phyloP scores from a whole-genome alignment of 2,888 invertebrate genomes.

The Ommatoiulus sabulosus region DNA sequence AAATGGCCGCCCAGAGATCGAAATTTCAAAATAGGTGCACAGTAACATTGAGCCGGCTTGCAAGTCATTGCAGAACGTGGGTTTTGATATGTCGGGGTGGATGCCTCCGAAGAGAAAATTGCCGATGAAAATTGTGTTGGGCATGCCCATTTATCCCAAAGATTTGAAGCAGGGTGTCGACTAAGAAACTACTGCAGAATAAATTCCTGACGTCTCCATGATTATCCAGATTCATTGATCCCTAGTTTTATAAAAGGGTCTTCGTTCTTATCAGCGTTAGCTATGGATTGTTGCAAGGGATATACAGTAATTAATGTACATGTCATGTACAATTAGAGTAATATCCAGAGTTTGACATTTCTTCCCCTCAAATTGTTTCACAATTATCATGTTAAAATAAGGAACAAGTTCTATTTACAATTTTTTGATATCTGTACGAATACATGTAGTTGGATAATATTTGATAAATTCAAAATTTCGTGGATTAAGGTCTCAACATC shows the following conservation, averaged over 20 bases:
- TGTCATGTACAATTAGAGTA: too few species aligned
- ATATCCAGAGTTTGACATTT: too few species aligned
- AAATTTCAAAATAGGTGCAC: conserved; percentile 15
- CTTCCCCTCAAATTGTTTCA: too few species aligned
- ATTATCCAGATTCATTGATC: background rate
- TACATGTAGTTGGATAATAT: too few species aligned
- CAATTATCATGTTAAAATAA: too few species aligned
- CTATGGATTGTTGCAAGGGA: too few species aligned
- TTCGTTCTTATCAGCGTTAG: background rate
- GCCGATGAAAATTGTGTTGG: conserved; percentile 23
- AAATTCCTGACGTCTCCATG: background rate
- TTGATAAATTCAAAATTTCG: too few species aligned
- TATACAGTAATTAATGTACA: too few species aligned
- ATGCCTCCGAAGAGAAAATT: conserved; percentile 37
- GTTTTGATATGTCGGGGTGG: conserved; percentile 38
- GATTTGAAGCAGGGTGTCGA: background rate
- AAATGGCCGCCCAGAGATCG: conserved; percentile 19
- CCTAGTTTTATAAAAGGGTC: background rate
- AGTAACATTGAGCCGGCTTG: background rate
- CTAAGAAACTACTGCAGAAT: background rate
- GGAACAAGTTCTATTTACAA: too few species aligned
- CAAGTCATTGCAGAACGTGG: conserved; percentile 30
- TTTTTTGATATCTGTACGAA: too few species aligned
- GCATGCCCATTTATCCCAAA: conserved; percentile 38
- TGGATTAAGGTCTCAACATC: too few species aligned